Percentiles rank a stretch among this genome's conserved stretches.
These are phyloP conservation scores for Epizoanthus ramosus DNA, from an alignment of 92 coral and sea anemone species.

Conservation along the genomic window DNA sequence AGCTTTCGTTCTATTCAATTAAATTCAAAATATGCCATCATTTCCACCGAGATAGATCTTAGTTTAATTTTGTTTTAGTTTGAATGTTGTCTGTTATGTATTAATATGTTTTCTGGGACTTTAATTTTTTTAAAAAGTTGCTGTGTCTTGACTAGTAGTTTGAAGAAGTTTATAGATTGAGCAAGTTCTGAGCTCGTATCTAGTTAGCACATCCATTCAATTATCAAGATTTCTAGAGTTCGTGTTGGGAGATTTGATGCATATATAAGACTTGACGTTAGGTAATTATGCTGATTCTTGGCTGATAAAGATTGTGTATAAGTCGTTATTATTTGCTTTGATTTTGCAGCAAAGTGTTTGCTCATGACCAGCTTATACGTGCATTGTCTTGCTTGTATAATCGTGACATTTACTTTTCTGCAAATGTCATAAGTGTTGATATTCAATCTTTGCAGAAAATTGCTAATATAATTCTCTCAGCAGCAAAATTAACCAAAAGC, in stretches of 20 bases:
- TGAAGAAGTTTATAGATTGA: no score
- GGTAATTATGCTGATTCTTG: background rate
- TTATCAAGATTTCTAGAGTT: no score
- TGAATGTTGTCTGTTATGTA: background rate
- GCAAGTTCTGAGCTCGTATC: no score
- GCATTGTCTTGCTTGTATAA: background rate
- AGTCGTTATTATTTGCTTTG: constrained; percentile 27
- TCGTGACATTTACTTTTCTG: constrained; percentile 1
- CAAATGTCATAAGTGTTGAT: background rate
- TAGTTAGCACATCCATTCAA: no score
- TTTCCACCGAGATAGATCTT: background rate
- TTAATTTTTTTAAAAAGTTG: constrained; percentile 4
- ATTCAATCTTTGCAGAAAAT: constrained; percentile 7
- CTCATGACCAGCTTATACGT: background rate
- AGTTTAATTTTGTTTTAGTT: background rate
- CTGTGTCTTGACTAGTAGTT: background rate
- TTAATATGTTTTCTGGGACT: background rate
- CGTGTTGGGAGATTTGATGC: no score
- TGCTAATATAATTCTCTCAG: background rate
- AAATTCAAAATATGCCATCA: constrained; percentile 17
- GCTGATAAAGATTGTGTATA: constrained; percentile 1
- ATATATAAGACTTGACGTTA: background rate
- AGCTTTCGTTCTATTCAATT: background rate
- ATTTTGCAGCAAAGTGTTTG: constrained; percentile 27
- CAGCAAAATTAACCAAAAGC: background rate